phyloP scores from a whole-genome alignment of 2,797 vertebrate genomes.

The Rhinella marina region DNA sequence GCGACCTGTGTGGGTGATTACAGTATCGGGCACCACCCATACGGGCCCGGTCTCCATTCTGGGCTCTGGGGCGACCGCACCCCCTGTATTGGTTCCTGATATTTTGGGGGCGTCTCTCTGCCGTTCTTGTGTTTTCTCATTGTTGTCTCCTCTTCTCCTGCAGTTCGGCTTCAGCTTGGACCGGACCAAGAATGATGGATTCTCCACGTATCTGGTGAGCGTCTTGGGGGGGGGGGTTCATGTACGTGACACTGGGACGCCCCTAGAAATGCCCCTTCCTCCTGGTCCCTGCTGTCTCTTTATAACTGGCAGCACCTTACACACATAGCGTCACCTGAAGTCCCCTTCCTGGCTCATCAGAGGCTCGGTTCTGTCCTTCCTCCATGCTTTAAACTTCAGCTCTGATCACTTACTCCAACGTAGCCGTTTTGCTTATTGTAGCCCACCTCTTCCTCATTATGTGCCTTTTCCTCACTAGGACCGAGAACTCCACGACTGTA shows the following conservation, averaged over 20 bases:
- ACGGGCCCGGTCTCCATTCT: too few species aligned
- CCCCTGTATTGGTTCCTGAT: background rate
- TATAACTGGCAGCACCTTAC: too few species aligned
- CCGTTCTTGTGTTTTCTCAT: background rate
- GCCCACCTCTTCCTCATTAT: background rate
- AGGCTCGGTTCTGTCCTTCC: background rate
- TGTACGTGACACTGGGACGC: background rate
- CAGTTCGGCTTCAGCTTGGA: slow-evolving; percentile 85
- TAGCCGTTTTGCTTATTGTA: background rate
- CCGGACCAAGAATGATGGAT: slow-evolving; percentile 82
- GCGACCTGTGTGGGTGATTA: too few species aligned
- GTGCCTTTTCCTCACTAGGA: slow-evolving; percentile 70
- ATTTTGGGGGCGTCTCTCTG: background rate
- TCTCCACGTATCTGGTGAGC: slow-evolving; percentile 84
- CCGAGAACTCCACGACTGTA: slow-evolving; percentile 82
- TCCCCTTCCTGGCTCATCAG: background rate
- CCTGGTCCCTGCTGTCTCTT: too few species aligned
- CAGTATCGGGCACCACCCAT: too few species aligned
- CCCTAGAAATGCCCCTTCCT: too few species aligned
- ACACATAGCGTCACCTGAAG: background rate
- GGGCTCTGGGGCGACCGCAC: background rate
- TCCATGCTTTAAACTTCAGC: slow-evolving; percentile 3
- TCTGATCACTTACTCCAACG: background rate
- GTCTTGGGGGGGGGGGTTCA: background rate
- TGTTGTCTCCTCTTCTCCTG: background rate